Percentiles rank a stretch among this genome's conserved stretches.
Evolutionary conservation across 2,888 invertebrate genomes (phyloP).

Genomic region (Synergus gifuensis): DNA sequence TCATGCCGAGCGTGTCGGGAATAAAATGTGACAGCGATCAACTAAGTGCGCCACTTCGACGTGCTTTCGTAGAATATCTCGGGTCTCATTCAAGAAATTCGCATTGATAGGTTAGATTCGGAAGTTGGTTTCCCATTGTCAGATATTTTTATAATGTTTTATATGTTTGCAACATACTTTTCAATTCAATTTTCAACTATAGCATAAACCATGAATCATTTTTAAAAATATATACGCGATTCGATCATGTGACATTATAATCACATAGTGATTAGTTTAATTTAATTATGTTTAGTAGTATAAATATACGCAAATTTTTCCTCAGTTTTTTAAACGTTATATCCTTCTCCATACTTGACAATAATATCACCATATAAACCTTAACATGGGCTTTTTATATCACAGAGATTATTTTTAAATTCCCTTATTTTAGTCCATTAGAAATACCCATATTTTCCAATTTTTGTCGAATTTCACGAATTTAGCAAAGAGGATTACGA

Average conservation of each 20-base stretch:
- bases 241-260: too few species aligned
- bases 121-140: not conserved
- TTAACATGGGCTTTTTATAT: not conserved
- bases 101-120: conserved; percentile 15
- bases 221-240: too few species aligned
- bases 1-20: conserved; percentile 26
- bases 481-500: not conserved
- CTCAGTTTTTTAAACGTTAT: too few species aligned
- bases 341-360: not conserved
- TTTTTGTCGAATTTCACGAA: not conserved
- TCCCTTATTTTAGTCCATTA: not conserved
- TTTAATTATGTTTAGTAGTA: too few species aligned
- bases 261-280: too few species aligned
- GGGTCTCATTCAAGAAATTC: conserved; percentile 14
- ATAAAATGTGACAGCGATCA: conserved; percentile 27
- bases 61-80: conserved; percentile 23
- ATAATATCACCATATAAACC: not conserved
- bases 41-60: conserved; percentile 21
- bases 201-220: too few species aligned
- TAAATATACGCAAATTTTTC: too few species aligned
- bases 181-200: too few species aligned
- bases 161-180: too few species aligned
- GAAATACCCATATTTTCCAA: not conserved
- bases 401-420: not conserved
- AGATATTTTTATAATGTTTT: not conserved